Evolutionary conservation across 2,797 vertebrate genomes (phyloP).

Genomic region (Agapornis canus): DNA sequence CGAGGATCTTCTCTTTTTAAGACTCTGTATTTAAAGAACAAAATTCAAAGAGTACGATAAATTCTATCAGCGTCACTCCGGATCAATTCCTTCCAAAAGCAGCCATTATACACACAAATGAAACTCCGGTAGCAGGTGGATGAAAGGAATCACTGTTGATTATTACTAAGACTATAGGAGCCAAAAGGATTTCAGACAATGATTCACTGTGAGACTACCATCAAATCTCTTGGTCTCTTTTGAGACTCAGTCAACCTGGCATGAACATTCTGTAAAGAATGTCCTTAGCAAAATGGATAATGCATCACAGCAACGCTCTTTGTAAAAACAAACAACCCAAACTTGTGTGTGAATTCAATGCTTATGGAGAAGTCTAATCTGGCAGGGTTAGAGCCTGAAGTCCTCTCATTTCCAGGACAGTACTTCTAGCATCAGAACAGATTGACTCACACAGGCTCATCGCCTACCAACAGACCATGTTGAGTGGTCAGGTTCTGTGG

Average conservation of each 20-base stretch:
- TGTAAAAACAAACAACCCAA: not conserved
- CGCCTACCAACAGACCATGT: not conserved
- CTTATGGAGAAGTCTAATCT: not conserved
- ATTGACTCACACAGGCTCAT: not conserved
- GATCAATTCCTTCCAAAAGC: not conserved
- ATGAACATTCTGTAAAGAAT: not conserved
- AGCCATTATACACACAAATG: not conserved
- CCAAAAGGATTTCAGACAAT: slow-evolving; percentile 2
- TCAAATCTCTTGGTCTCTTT: not conserved
- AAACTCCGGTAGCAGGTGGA: not conserved
- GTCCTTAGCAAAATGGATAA: not conserved
- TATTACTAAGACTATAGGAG: not conserved
- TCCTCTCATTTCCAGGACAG: not conserved
- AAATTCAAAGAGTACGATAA: not conserved
- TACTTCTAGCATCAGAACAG: not conserved
- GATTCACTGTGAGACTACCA: not conserved
- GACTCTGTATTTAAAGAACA: not conserved
- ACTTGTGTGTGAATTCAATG: not conserved
- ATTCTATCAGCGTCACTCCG: not conserved
- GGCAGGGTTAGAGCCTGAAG: not conserved
- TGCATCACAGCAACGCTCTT: not conserved
- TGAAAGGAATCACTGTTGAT: slow-evolving; percentile 40
- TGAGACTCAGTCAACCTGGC: not conserved
- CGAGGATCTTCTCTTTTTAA: not conserved
- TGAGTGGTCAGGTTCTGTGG: not conserved